A percentile compares a stretch with the other conserved stretches of the same genome.
Evolutionary conservation across 2,113 vertebrate species (phyloP).

Genomic region (Microcebus griseorufus): DNA sequence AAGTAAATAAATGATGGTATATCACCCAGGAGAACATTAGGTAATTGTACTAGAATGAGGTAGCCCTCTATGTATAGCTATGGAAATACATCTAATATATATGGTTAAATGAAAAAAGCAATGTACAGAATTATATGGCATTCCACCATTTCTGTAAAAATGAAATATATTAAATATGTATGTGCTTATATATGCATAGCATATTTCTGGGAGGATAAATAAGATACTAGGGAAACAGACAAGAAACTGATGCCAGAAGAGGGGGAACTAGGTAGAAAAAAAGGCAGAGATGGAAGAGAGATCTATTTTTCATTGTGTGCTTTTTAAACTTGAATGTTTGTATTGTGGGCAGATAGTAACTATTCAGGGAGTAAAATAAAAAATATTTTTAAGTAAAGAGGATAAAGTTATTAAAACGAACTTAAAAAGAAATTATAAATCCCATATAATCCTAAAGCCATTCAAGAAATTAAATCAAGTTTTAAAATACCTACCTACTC

Average conservation of each 20-base stretch:
- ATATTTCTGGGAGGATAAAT: slow-evolving; percentile 11
- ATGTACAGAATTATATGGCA: not conserved
- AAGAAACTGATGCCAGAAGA: not conserved
- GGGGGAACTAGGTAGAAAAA: not conserved
- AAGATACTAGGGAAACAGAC: not conserved
- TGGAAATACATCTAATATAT: not conserved
- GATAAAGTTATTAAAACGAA: slow-evolving; percentile 27
- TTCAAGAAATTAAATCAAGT: not conserved
- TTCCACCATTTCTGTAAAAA: slow-evolving; percentile 14
- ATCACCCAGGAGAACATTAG: not conserved
- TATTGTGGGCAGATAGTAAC: not conserved
- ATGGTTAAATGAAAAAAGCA: slow-evolving; percentile 1
- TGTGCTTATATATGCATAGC: not conserved
- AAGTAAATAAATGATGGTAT: not conserved
- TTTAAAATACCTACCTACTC: not conserved
- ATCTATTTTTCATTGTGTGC: not conserved
- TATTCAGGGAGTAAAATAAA: slow-evolving; percentile 18
- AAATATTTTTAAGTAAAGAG: not conserved
- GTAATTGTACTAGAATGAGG: not conserved
- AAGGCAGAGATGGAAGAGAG: not conserved
- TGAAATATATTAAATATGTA: not conserved
- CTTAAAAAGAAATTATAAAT: not conserved
- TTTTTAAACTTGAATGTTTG: slow-evolving; percentile 23
- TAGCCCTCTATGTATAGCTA: not conserved
- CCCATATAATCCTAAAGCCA: not conserved